Percentiles rank a stretch among this genome's conserved stretches.
These are phyloP conservation scores for Labeo rohita DNA, from an alignment of 2,113 vertebrate genomes.

Conservation along the genomic window DNA sequence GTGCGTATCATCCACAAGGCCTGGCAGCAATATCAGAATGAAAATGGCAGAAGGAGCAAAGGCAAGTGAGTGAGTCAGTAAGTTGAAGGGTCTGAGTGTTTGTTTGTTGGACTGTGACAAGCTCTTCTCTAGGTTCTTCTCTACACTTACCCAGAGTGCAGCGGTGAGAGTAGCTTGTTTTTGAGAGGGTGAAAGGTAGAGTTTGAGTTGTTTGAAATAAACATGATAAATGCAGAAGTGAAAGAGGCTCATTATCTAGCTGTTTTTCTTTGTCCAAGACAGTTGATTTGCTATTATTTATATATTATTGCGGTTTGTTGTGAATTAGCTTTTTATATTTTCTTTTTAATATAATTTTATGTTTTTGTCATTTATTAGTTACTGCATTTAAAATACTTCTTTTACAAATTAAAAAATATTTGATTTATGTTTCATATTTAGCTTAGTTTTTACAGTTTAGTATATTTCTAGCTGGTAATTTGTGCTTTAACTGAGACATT, in stretches of 20 bases:
- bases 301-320: background rate
- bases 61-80: constrained; percentile 17
- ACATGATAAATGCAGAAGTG: background rate
- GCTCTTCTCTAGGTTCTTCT: background rate
- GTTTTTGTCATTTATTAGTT: too few relatives aligned
- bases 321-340: background rate
- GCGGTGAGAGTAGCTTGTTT: background rate
- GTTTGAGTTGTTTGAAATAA: background rate
- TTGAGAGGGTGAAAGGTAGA: background rate
- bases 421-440: background rate
- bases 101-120: constrained; percentile 50
- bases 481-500: background rate
- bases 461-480: background rate
- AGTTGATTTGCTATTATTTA: background rate
- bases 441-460: background rate
- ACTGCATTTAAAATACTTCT: too few relatives aligned
- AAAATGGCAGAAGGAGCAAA: constrained; percentile 22
- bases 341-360: background rate
- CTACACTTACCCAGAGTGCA: background rate
- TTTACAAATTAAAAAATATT: too few relatives aligned
- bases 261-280: background rate
- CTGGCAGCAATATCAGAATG: constrained; percentile 31
- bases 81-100: constrained; percentile 41
- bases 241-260: background rate
- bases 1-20: constrained; percentile 19